Evolutionary conservation across 2,888 invertebrate genomes (phyloP), one percentile per base, ranked within the genome.

Genomic region (Thelaira solivaga): DNA sequence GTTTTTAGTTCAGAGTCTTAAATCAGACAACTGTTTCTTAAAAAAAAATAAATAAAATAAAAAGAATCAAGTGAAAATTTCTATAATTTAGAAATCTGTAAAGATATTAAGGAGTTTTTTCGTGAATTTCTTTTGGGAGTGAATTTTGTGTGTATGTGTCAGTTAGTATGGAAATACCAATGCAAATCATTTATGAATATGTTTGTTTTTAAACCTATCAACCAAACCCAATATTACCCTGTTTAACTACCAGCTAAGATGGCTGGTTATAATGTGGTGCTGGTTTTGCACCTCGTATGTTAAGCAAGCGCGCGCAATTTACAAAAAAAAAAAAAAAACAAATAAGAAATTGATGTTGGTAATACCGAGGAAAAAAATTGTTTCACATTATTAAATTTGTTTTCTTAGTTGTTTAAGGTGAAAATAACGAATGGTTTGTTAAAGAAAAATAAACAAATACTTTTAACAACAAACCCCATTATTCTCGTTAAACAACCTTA

Each of bases 221-320:
- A 59, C 26, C 36, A 71, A 81, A 85, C 86, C 86, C 82, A 83
- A 86, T 86, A 86, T 86, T 86, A 86, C 82, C 83, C 80, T 81
- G 83, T 84, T 84, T 83, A 83, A 24, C 57, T 39, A 31, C 43
- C 74, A 74, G 59, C 59, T 74, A 64, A 69, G 75, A 59, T 72
- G 76, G 65, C 55, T 57, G 67, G 26, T 61, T 64, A 49, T 57
- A 73, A 80, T 67, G 76, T 81, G 81, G 65, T 65, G 75, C 75
- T 80, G 72, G 31, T 62, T 81, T n/a, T 77, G 80, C 80, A 81
- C 79, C 79, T 80, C 74, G 75, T 79, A 62, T 62, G 53, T 72
- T 72, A 39, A 72, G 62, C 71, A 77, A 67, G 45, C 51, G 53
- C 36, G 13, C 16, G 13, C 43, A 29, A 41, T 16, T 39, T 8